Evolutionary conservation across 1,140 invertebrate genomes (phyloP), one percentile per base, ranked within the genome.

Genomic region (Nasonia giraulti): DNA sequence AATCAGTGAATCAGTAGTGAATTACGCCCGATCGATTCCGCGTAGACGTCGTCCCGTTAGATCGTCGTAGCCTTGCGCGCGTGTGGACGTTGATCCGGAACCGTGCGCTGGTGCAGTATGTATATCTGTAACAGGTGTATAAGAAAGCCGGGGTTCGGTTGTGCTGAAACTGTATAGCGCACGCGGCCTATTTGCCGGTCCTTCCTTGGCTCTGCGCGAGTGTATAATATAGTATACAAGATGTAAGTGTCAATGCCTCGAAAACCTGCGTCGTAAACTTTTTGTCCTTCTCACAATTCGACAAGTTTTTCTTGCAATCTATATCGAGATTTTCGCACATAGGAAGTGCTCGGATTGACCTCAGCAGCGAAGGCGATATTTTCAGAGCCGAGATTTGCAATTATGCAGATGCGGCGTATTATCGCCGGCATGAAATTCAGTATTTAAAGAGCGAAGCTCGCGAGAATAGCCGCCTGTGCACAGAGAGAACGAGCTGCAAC

Each of bases 131-230:
- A 17, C 20, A 33, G 23, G 27, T 31, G 11, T 31, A 14, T n/a
- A 84, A 84, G 83, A 84, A 84, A 80, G 37, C 31, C 33, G 23
- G 4, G 27, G 85, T 23, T 86, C 85, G 82, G 86, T 78, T 87
- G 86, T 85, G 86, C 86, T 86, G 86, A 88, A 87, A 88, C 86
- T 87, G 77, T 81, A 27, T 27, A 33, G 23, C 80, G 87, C 82
- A 86, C 85, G 86, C 83, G 87, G 84, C 86, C 87, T 86, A 86
- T 82, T 86, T 85, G 77, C 69, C 73, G 40, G 47, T 50, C 40
- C 75, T 77, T 14, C 75, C 40, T 77, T 14, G 1, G 10, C 17
- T 20, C 31, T 33, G 5, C 3, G 23, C 7, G 4, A 69, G 66
- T 78, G 27, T 27, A 27, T 27, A 27, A 27, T 27, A 55, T 5